These are phyloP conservation scores for Alosa alosa DNA, from an alignment of 2,113 vertebrate genomes.

Conservation along the genomic window DNA sequence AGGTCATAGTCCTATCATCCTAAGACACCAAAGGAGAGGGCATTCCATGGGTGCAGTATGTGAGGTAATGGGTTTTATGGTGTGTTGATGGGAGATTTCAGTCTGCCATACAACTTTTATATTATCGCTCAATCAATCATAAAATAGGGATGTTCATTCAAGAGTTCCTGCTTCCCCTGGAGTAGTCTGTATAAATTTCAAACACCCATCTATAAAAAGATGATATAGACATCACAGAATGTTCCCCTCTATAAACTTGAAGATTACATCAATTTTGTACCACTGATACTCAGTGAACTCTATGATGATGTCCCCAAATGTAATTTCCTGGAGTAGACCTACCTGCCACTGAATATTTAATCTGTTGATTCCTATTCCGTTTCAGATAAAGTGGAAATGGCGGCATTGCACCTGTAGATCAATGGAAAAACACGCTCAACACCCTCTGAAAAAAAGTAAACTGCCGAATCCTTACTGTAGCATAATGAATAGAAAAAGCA, in stretches of 20 bases:
- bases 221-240: background rate
- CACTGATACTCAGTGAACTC: background rate
- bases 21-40: background rate
- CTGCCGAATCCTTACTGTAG: no score
- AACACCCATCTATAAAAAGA: background rate
- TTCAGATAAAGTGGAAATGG: background rate
- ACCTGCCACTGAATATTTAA: background rate
- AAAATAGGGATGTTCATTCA: background rate
- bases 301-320: background rate
- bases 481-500: no score
- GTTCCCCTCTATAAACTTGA: background rate
- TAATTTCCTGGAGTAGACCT: background rate
- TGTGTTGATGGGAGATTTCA: background rate
- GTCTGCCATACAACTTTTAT: background rate
- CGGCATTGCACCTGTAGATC: background rate
- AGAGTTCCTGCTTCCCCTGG: background rate
- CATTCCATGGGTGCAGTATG: background rate
- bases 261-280: background rate
- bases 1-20: background rate
- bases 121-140: background rate
- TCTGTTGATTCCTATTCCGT: background rate
- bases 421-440: no score
- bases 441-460: no score
- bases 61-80: conserved; percentile 5
- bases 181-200: background rate